A percentile compares a stretch with the other conserved stretches of the same genome.
Conservation (phyloP, 1,140 invertebrate genomes). For the Trichonephila inaurata region DNA sequence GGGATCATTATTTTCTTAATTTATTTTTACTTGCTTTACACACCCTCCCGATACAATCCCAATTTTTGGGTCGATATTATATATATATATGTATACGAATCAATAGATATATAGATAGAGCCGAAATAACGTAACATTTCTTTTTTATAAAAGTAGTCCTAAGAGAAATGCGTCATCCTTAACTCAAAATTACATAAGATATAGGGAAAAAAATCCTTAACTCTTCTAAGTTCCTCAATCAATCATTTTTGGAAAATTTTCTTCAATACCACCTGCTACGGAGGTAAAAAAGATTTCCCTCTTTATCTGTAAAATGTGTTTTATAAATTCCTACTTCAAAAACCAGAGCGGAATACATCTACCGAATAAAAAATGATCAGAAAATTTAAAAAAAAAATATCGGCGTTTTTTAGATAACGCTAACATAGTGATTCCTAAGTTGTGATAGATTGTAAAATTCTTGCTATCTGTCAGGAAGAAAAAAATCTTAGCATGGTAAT, state of each 20-base stretch:
- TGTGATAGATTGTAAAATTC: conserved; percentile 48
- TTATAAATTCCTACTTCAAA: conserved; percentile 45
- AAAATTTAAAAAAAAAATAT: not conserved
- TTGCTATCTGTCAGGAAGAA: conserved; percentile 23
- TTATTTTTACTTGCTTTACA: not conserved
- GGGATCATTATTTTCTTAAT: not conserved
- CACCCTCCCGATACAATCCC: too few species aligned
- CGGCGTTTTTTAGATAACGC: conserved; percentile 42
- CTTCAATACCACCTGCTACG: conserved; percentile 25
- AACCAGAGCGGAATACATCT: conserved; percentile 40
- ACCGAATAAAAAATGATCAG: conserved; percentile 10
- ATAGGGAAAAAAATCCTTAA: not conserved
- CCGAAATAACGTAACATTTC: not conserved
- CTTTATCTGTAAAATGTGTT: conserved; percentile 59
- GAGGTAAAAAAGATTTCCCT: conserved; percentile 39
- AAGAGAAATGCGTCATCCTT: not conserved
- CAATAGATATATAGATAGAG: conserved; percentile 8
- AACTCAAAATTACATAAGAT: conserved; percentile 25
- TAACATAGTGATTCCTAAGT: conserved; percentile 36
- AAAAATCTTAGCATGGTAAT: conserved; percentile 28
- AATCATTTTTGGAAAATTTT: conserved; percentile 58
- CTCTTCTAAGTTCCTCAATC: conserved; percentile 49
- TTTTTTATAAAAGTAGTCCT: not conserved
- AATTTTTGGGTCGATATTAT: not conserved
- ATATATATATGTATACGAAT: not conserved